These are phyloP conservation scores for Otus sunia DNA, from an alignment of 2,113 vertebrate genomes.

Conservation along the genomic window DNA sequence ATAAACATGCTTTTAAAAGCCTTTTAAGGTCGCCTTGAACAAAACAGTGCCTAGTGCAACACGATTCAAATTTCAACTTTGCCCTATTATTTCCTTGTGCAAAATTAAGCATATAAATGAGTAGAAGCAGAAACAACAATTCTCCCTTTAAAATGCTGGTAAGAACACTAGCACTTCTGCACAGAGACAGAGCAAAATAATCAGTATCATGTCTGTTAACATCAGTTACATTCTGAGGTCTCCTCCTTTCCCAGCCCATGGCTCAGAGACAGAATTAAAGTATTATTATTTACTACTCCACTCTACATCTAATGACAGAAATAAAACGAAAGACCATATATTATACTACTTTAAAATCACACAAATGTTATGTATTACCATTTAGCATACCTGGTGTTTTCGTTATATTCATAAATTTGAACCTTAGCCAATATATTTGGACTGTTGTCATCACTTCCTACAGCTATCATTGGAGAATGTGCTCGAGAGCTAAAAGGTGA, in stretches of 20 bases:
- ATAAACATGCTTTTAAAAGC: background rate
- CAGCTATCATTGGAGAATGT: slow-evolving; percentile 95
- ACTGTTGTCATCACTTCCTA: slow-evolving; percentile 94
- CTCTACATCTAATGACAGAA: background rate
- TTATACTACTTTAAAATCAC: background rate
- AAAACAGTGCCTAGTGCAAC: background rate
- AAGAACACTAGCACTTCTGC: background rate
- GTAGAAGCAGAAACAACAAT: background rate
- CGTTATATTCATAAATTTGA: slow-evolving; percentile 97
- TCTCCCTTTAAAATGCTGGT: background rate
- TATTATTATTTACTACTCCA: background rate
- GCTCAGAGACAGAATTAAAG: background rate
- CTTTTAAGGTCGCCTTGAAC: background rate
- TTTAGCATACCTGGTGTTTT: slow-evolving; percentile 89
- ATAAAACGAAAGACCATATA: background rate
- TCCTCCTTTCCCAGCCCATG: background rate
- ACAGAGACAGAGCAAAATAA: background rate
- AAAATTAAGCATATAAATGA: background rate
- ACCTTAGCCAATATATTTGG: slow-evolving; percentile 91
- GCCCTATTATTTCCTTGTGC: background rate
- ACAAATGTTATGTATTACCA: background rate
- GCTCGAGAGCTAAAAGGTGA: slow-evolving; percentile 84
- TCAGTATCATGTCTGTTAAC: background rate
- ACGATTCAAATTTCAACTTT: background rate
- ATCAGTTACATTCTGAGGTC: background rate